These are phyloP conservation scores for Leucoptera coffeella DNA, from an alignment of 2,888 invertebrate species.

Conservation along the genomic window DNA sequence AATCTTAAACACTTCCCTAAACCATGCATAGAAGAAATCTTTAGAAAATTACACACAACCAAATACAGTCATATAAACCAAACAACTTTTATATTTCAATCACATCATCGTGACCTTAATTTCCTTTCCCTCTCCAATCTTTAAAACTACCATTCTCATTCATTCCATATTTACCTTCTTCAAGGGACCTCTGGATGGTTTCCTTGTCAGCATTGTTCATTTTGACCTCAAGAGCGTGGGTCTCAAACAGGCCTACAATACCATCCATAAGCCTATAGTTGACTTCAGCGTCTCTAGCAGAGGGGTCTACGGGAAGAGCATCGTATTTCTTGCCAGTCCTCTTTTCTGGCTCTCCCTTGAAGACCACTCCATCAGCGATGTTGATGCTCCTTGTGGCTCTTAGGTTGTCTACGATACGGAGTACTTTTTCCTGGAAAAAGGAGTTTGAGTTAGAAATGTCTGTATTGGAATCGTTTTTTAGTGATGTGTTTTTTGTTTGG, in stretches of 20 bases:
- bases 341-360: conserved; percentile 45
- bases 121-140: conserved; percentile 2
- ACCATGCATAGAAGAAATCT: too few relatives aligned
- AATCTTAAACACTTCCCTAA: too few relatives aligned
- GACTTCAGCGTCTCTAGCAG: conserved; percentile 65
- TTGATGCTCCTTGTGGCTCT: conserved; percentile 38
- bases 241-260: conserved; percentile 67
- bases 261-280: conserved; percentile 69
- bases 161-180: conserved; percentile 68
- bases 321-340: conserved; percentile 55
- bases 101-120: conserved; percentile 4
- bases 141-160: conserved; percentile 1
- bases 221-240: conserved; percentile 75
- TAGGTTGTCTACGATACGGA: conserved; percentile 60
- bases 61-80: too few relatives aligned
- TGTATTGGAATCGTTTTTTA: not conserved
- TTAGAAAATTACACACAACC: too few relatives aligned
- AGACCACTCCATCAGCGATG: conserved; percentile 57
- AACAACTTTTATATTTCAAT: conserved; percentile 4
- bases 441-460: not conserved
- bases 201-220: conserved; percentile 67
- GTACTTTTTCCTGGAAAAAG: conserved; percentile 57
- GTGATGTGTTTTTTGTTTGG: too few relatives aligned
- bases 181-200: conserved; percentile 70
- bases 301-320: conserved; percentile 64